Conservation (phyloP, 1,140 invertebrate genomes). For the Aphidius gifuensis region DNA sequence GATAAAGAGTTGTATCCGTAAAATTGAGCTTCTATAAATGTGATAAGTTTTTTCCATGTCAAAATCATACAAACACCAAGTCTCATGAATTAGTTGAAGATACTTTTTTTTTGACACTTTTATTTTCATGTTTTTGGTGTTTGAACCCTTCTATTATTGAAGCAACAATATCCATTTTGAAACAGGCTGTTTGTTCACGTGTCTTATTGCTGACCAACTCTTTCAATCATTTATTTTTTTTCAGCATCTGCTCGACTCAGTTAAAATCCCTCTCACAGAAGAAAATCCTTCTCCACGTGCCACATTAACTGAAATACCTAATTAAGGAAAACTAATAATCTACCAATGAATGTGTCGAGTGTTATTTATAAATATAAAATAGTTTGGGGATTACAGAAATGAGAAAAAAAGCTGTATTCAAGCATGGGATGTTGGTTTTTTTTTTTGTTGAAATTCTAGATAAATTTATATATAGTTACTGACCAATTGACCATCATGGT, state of each 20-base stretch:
- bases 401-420: no score
- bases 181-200: conserved; percentile 36
- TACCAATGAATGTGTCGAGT: not conserved
- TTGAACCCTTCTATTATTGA: not conserved
- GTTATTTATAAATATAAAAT: no score
- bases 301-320: not conserved
- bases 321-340: conserved; percentile 4
- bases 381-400: no score
- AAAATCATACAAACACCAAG: no score
- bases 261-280: conserved; percentile 1
- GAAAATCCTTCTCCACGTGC: conserved; percentile 9
- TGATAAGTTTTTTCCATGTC: no score
- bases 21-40: no score
- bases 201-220: conserved; percentile 14
- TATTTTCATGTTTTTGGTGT: not conserved
- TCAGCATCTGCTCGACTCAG: conserved; percentile 8
- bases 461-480: conserved; percentile 17
- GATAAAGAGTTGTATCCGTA: no score
- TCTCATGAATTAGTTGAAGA: no score
- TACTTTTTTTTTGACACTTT: not conserved
- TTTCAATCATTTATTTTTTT: no score
- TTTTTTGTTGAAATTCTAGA: conserved; percentile 18
- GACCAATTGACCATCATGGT: not conserved
- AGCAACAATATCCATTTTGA: not conserved
- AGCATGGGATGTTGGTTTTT: not conserved